Evolutionary conservation across 1,140 invertebrate species (phyloP), one percentile per base, ranked within the genome.

Genomic region (Heterodera schachtii): DNA sequence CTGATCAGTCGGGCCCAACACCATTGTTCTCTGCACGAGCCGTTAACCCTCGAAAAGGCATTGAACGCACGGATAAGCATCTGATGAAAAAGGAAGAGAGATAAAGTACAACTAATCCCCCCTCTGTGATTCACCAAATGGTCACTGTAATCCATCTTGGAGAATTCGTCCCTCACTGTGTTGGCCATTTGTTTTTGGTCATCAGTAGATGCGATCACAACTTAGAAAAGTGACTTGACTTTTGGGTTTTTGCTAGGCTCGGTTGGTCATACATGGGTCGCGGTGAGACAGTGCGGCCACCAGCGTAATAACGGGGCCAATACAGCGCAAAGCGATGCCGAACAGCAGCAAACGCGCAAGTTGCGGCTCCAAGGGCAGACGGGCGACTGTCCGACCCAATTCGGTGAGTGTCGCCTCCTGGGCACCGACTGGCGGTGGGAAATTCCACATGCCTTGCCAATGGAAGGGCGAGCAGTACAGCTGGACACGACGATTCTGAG

Each of bases 271-370:
- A 92, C 92, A 92, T 75, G 92, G 92, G 90, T 93, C 94, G 91
- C 94, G 94, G 86, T 95, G 93, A 2, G 94, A 93, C 77, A 98
- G 91, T 67, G 93, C 93, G 88, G 95, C 95, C 13, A 95, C 95
- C 73, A 98, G 94, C 0, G 96, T 98, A 43, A 98, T 90, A 44
- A 98, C 92, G 6, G 97, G 97, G 91, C 98, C 95, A 2, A 98
- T 90, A 90, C 97, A 98, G 90, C 95, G 95, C 47, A 98, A 92
- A 5, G 97, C 93, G 41, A 96, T 93, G 3, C 94, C 93, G 89
- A 95, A 96, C 3, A 98, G 91, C 44, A 99, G 90, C 93, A 96
- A 46, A 94, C 91, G 97, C 96, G 4, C 95, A 95, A 96, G 92
- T 85, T 94, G 93, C 1, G 96, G 96, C 83, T 97, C 95, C 3